These are phyloP conservation scores for Trachelus stipa DNA, from an alignment of 2,888 invertebrate genomes.

Conservation along the genomic window DNA sequence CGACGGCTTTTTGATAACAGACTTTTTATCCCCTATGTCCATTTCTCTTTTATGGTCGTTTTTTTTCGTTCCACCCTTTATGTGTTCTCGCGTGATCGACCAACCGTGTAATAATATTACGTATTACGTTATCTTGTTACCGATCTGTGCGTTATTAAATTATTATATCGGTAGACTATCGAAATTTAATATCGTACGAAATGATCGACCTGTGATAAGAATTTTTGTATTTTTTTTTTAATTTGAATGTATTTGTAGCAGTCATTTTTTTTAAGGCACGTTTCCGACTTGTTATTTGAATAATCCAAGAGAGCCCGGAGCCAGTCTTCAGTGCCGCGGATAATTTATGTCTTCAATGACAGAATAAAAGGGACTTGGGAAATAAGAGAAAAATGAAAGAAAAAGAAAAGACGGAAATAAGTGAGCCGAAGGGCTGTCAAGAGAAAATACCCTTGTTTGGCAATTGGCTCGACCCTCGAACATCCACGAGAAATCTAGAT, in stretches of 20 bases:
- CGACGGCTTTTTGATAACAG: background rate
- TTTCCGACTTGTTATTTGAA: background rate
- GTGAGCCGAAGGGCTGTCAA: background rate
- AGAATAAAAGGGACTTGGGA: background rate
- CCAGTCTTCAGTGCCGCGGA: background rate
- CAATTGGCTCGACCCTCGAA: background rate
- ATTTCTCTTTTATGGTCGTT: background rate
- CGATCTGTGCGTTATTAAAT: background rate
- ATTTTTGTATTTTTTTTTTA: background rate
- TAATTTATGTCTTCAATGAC: background rate
- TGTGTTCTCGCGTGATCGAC: constrained; percentile 9
- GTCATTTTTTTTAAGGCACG: background rate
- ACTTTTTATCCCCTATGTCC: background rate
- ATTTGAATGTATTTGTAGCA: background rate
- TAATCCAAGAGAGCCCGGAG: background rate
- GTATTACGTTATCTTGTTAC: constrained; percentile 13
- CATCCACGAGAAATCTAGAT: background rate
- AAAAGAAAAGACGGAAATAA: background rate
- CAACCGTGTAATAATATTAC: constrained; percentile 27
- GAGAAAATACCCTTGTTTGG: background rate
- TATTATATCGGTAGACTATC: background rate
- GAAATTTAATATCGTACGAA: background rate
- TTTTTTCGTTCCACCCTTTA: background rate
- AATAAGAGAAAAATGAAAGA: background rate
- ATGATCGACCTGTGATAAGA: too few species aligned